Conservation (phyloP, 2,888 invertebrate species). For the Acanthosepion esculentum region DNA sequence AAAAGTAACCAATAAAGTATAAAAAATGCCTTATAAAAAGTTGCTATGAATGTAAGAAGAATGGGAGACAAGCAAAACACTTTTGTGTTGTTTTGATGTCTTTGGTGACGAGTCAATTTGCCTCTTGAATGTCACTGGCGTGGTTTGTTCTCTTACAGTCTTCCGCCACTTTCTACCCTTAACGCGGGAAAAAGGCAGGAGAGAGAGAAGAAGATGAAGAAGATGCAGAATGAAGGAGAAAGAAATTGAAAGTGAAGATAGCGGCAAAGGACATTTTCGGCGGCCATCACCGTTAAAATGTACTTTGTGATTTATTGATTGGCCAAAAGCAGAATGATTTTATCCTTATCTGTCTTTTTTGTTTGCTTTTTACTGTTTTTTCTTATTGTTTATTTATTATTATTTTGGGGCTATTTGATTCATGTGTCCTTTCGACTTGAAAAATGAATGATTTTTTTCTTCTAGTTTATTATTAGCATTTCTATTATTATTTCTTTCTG, state of each 20-base stretch:
- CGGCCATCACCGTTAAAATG: neutral
- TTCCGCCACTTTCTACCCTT: neutral
- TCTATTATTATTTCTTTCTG: neutral
- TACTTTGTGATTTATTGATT: slow-evolving; percentile 33
- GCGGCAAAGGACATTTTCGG: neutral
- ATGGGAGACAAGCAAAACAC: slow-evolving; percentile 33
- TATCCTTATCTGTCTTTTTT: neutral
- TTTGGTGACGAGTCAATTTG: neutral
- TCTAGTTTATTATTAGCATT: neutral
- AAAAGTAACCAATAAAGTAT: neutral
- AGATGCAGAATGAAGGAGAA: too few relatives aligned
- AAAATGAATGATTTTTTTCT: neutral
- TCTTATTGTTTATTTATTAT: too few relatives aligned
- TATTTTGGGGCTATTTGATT: neutral
- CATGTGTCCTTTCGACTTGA: neutral
- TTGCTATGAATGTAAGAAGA: neutral
- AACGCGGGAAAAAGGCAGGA: neutral
- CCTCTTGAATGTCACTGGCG: neutral
- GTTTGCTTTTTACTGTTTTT: neutral
- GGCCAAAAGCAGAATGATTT: neutral
- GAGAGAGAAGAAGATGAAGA: too few relatives aligned
- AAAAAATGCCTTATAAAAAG: neutral
- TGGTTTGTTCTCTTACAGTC: neutral
- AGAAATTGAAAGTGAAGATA: too few relatives aligned
- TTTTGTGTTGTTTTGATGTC: slow-evolving; percentile 2